These are phyloP conservation scores for Stratiomys singularior DNA, from an alignment of 2,888 invertebrate genomes.

Conservation along the genomic window DNA sequence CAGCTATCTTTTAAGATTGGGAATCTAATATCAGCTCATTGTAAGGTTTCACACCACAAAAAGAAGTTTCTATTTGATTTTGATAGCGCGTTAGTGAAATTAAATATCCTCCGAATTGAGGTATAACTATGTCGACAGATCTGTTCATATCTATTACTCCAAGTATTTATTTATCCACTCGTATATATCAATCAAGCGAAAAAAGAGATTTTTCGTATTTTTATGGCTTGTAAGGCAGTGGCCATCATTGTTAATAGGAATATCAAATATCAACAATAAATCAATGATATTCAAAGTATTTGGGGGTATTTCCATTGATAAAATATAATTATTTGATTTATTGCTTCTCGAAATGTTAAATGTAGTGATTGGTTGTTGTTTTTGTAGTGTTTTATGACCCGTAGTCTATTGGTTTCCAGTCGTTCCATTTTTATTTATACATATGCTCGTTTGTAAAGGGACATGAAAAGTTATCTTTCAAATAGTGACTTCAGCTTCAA, in stretches of 20 bases:
- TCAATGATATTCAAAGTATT: constrained; percentile 23
- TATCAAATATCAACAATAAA: constrained; percentile 29
- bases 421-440: too few relatives aligned
- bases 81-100: background rate
- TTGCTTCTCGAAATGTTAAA: background rate
- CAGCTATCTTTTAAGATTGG: background rate
- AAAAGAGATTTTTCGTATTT: background rate
- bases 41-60: background rate
- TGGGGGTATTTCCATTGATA: background rate
- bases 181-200: background rate
- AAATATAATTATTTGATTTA: constrained; percentile 23
- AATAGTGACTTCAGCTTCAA: background rate
- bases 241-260: background rate
- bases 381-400: too few relatives aligned
- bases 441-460: too few relatives aligned
- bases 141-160: too few relatives aligned
- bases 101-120: background rate
- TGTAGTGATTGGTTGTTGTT: too few relatives aligned
- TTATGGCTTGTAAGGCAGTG: constrained; percentile 6
- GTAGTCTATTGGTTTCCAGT: too few relatives aligned
- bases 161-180: too few relatives aligned
- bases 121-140: background rate
- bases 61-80: constrained; percentile 13
- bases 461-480: background rate
- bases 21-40: background rate